Percentiles rank a stretch among this genome's conserved stretches.
Conservation (phyloP, 1,140 invertebrate genomes). For the Paracyclopina nana region DNA sequence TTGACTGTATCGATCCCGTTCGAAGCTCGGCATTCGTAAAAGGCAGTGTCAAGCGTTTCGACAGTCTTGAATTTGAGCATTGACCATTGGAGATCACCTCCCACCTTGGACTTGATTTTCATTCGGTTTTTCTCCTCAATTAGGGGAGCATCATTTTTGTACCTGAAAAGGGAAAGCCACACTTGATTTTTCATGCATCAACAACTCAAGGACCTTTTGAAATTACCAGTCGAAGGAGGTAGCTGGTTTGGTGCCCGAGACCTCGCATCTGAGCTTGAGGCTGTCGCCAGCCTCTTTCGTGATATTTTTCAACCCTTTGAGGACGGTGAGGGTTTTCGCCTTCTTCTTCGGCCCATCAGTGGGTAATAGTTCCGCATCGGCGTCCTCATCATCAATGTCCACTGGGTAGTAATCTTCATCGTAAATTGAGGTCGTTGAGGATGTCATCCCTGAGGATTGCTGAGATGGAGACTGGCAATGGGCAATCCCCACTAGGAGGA, state of each 20-base stretch:
- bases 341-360: not conserved
- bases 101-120: slow-evolving; percentile 27
- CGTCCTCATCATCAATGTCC: not conserved
- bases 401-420: no score
- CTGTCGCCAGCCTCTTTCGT: slow-evolving; percentile 39
- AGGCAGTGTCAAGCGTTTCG: slow-evolving; percentile 42
- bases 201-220: no score
- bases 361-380: not conserved
- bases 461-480: not conserved
- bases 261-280: slow-evolving; percentile 43
- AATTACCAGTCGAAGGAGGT: slow-evolving; percentile 41
- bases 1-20: slow-evolving; percentile 37
- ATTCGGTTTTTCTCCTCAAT: slow-evolving; percentile 31
- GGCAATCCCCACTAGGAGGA: not conserved
- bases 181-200: no score
- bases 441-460: not conserved
- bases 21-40: slow-evolving; percentile 42
- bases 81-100: slow-evolving; percentile 24
- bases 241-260: slow-evolving; percentile 36
- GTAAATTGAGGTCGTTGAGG: not conserved
- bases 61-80: slow-evolving; percentile 37
- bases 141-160: slow-evolving; percentile 41
- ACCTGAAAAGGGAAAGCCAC: no score
- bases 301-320: slow-evolving; percentile 34
- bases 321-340: slow-evolving; percentile 14